Evolutionary conservation across 2,113 vertebrate genomes (phyloP).

Genomic region (Heterotilapia buettikoferi): DNA sequence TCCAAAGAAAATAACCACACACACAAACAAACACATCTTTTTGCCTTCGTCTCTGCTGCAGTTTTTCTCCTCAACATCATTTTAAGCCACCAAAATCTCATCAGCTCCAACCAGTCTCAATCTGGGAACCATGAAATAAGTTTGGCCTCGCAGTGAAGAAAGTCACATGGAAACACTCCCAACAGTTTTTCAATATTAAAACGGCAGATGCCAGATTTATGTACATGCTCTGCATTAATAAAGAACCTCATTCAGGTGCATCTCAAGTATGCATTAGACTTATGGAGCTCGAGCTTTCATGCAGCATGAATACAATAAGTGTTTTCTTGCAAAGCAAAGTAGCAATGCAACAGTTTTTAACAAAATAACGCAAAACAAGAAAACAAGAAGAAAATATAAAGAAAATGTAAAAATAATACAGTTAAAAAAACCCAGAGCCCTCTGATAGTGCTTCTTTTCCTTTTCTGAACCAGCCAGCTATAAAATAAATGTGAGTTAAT

Average conservation of each 20-base stretch:
- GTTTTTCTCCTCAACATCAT: not conserved
- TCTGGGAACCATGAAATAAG: constrained; percentile 7
- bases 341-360: not conserved
- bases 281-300: not conserved
- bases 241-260: not conserved
- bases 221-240: constrained; percentile 3
- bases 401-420: not conserved
- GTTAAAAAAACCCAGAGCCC: not conserved
- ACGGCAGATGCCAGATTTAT: not conserved
- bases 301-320: not conserved
- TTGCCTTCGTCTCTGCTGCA: not conserved
- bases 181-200: constrained; percentile 1
- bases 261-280: not conserved
- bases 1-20: rapidly evolving
- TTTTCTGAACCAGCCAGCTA: not conserved
- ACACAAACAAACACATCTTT: not conserved
- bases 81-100: not conserved
- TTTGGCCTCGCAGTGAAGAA: not conserved
- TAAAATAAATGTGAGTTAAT: not conserved
- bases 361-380: not conserved
- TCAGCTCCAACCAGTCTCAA: not conserved
- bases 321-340: not conserved
- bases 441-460: not conserved
- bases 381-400: not conserved
- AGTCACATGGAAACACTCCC: not conserved